Conservation (phyloP, 2,113 vertebrate species). For the Odontesthes bonariensis region DNA sequence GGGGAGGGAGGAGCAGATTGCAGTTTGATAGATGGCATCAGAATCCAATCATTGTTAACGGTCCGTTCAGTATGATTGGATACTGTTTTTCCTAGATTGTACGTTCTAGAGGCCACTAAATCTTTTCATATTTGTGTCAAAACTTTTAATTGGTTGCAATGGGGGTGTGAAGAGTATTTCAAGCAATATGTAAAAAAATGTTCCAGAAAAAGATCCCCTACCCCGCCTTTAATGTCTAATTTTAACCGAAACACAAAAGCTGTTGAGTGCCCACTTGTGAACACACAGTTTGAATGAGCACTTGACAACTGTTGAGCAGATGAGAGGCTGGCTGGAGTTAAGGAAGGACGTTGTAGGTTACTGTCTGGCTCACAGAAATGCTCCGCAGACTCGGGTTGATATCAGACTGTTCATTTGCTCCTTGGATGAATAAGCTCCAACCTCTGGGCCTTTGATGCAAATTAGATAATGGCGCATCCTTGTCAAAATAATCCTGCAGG, state of each 20-base stretch:
- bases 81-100: no score
- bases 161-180: no score
- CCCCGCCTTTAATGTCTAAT: conserved; percentile 53
- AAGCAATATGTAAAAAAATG: no score
- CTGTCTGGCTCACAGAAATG: conserved; percentile 4
- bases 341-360: conserved; percentile 27
- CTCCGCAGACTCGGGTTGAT: neutral
- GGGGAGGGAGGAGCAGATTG: no score
- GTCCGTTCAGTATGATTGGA: no score
- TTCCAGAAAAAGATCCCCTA: no score
- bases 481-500: conserved; percentile 26
- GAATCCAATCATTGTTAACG: no score
- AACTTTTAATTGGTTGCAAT: no score
- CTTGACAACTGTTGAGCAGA: conserved; percentile 37
- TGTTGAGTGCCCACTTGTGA: conserved; percentile 46
- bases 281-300: conserved; percentile 30
- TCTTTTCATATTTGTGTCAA: no score
- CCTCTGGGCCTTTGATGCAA: conserved; percentile 9
- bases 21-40: no score
- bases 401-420: conserved; percentile 23
- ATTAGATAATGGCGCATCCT: conserved; percentile 11
- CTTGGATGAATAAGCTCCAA: neutral
- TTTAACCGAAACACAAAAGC: conserved; percentile 36
- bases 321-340: conserved; percentile 30
- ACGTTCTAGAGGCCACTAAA: no score